phyloP scores from a whole-genome alignment of 2,113 vertebrate genomes.

The Manacus vitellinus region DNA sequence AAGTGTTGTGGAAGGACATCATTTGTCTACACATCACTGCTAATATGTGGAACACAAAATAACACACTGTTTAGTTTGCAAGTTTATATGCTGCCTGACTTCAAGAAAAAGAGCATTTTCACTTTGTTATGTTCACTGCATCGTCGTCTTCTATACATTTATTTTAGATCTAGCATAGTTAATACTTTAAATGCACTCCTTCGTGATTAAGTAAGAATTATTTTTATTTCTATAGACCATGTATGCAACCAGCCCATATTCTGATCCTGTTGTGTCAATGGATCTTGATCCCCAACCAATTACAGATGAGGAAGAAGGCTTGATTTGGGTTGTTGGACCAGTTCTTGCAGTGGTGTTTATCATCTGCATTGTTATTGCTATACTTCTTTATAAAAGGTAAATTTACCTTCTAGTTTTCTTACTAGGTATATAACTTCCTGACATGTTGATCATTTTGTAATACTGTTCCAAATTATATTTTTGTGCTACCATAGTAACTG shows the following conservation, averaged over 20 bases:
- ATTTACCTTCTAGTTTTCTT: constrained; percentile 37
- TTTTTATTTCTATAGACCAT: constrained; percentile 83
- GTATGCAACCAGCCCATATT: constrained; percentile 97
- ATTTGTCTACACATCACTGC: background rate
- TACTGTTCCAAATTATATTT: background rate
- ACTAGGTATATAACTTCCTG: background rate
- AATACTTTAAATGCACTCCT: background rate
- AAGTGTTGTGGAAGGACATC: background rate
- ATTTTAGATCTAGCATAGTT: background rate
- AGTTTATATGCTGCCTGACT: background rate
- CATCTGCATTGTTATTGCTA: constrained; percentile 99
- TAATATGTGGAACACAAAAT: background rate
- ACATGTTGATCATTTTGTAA: background rate
- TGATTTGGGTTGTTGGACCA: constrained; percentile 98
- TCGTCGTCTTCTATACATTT: background rate
- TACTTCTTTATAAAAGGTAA: constrained; percentile 98
- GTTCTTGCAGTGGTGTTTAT: constrained; percentile 99
- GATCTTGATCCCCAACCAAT: constrained; percentile 95
- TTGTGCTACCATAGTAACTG: background rate
- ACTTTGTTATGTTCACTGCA: background rate
- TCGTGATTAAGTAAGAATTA: background rate
- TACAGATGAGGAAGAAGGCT: constrained; percentile 97
- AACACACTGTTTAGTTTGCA: background rate
- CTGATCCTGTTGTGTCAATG: constrained; percentile 93
- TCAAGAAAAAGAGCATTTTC: background rate